Evolutionary conservation across 1,140 invertebrate genomes (phyloP), one percentile per base, ranked within the genome.

Genomic region (Cotesia typhae): DNA sequence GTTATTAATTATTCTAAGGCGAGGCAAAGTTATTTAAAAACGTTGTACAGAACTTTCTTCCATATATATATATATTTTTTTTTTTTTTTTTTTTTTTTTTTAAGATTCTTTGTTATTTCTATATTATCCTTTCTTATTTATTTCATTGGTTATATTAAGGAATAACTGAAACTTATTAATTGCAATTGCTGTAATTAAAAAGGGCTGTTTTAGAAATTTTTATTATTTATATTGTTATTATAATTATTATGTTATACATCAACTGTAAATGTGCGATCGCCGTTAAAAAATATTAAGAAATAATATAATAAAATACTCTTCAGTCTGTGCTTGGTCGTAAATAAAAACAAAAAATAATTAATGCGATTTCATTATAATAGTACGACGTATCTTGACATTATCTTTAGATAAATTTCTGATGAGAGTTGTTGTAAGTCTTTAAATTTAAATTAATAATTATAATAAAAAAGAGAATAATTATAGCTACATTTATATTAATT

Each of bases 31-130:
- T 64, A 72, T 20, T 0, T 60, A 47, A 41, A 7, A 66, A 53
- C 68, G 78, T 73, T 80, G 77, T 76, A 76, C 77, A 76, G 74
- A 75, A 77, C 72, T 78, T 79, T 81, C 76, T 79, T 80, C 74
- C 80, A 80, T 74, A 70, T 74, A 74, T 14, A 14, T 76, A 69
- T n/a, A n/a, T n/a, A n/a, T n/a, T n/a, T n/a, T n/a, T 63, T 41
- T 74, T 71, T 60, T 71, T 71, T 10, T 38, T 74, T 57, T 52
- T 63, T 57, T 57, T 57, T 20, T 36, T 47, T 20, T 53, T 64
- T 74, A 53, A 35, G 36, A 66, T 66, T 6, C 12, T 69, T 65
- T 71, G 41, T 65, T 65, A 36, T 37, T 10, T 70, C 28, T 52
- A 28, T n/a, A 41, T 47, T 47, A 47, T 47, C 2, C 6, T 38